Conservation (phyloP, 1,140 invertebrate genomes). For the Globodera ellingtonae region DNA sequence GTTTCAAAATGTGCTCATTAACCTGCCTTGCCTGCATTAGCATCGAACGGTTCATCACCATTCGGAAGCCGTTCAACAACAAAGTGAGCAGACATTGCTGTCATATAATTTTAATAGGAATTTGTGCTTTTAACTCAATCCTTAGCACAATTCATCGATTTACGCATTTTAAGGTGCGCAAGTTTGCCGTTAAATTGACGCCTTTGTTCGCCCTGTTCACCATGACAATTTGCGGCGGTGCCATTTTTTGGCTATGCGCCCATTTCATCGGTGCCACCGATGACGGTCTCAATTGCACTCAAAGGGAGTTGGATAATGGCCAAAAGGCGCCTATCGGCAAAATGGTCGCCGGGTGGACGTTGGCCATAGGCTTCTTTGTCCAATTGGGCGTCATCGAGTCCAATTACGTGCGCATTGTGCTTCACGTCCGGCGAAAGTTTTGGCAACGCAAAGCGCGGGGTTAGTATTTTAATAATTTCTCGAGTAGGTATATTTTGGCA, state of each 20-base stretch:
- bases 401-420: constrained; percentile 61
- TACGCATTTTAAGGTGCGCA: constrained; percentile 49
- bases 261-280: constrained; percentile 40
- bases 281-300: constrained; percentile 39
- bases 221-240: constrained; percentile 38
- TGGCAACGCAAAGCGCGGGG: constrained; percentile 61
- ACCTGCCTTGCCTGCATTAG: constrained; percentile 60
- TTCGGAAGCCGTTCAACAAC: constrained; percentile 59
- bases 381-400: constrained; percentile 44
- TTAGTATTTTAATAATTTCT: constrained; percentile 28
- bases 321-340: constrained; percentile 21
- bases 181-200: constrained; percentile 51
- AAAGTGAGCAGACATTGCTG: constrained; percentile 28
- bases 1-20: constrained; percentile 55
- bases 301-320: constrained; percentile 19
- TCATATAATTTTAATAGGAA: constrained; percentile 1
- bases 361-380: constrained; percentile 49
- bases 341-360: constrained; percentile 34
- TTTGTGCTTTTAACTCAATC: neutral
- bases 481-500: constrained; percentile 8
- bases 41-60: constrained; percentile 59
- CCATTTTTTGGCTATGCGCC: constrained; percentile 44
- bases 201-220: constrained; percentile 53
- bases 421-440: constrained; percentile 63
- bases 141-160: neutral